Conservation (phyloP, 2,113 vertebrate genomes). For the Rhinichthys klamathensis region DNA sequence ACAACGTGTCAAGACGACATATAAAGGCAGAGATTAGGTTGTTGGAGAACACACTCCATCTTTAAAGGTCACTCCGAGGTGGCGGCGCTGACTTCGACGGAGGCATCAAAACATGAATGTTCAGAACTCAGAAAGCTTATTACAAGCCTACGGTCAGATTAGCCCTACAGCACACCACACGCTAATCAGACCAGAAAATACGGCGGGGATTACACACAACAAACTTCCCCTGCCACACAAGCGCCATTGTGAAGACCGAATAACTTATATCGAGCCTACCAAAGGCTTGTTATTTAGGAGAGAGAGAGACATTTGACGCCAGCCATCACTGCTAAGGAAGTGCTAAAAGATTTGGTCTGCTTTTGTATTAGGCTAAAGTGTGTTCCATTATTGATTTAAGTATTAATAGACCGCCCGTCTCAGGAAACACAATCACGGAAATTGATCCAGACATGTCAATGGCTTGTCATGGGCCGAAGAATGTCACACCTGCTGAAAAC, state of each 20-base stretch:
- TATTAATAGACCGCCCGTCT: slow-evolving; percentile 49
- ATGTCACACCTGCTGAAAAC: slow-evolving; percentile 42
- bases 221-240: background rate
- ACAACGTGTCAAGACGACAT: slow-evolving; percentile 1
- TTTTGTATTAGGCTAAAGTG: slow-evolving; percentile 33
- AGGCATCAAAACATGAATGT: slow-evolving; percentile 19
- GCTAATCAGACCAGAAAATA: slow-evolving; percentile 41
- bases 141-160: slow-evolving; percentile 25
- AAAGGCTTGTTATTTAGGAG: background rate
- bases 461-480: slow-evolving; percentile 43
- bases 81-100: slow-evolving; percentile 19
- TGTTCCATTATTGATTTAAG: slow-evolving; percentile 41
- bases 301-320: slow-evolving; percentile 18
- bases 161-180: background rate
- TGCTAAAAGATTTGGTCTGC: slow-evolving; percentile 10
- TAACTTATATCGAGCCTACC: slow-evolving; percentile 1
- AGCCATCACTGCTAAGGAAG: slow-evolving; percentile 16
- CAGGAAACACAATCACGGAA: slow-evolving; percentile 19
- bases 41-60: background rate
- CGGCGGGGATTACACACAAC: background rate
- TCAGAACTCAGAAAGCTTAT: slow-evolving; percentile 13
- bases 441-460: slow-evolving; percentile 52
- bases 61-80: slow-evolving; percentile 40
- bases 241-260: slow-evolving; percentile 6
- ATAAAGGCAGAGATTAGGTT: slow-evolving; percentile 31